phyloP scores from a whole-genome alignment of 53 echinoderm and acorn worm genomes.

The Henricia sp. region DNA sequence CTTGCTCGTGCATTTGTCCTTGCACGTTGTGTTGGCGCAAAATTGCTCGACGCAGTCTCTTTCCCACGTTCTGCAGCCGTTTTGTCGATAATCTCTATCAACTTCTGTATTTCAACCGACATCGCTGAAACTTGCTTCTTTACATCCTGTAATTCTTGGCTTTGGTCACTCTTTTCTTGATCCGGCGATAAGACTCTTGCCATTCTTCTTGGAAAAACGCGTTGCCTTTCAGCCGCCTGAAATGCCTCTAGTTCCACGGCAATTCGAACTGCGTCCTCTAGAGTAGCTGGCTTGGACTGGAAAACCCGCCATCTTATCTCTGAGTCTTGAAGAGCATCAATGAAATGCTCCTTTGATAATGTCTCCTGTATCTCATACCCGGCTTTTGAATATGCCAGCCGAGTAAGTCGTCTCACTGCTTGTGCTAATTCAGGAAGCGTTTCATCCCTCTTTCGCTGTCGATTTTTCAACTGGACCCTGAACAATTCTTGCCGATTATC shows the following conservation, averaged over 20 bases:
- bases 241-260: constrained; percentile 63
- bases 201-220: neutral
- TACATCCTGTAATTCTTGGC: neutral
- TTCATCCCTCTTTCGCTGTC: constrained; percentile 27
- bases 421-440: constrained; percentile 65
- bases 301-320: constrained; percentile 51
- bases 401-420: constrained; percentile 36
- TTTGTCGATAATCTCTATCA: neutral
- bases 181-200: neutral
- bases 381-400: constrained; percentile 56
- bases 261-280: constrained; percentile 60
- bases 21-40: neutral
- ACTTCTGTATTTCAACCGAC: neutral
- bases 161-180: neutral
- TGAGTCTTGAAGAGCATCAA: constrained; percentile 61
- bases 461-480: constrained; percentile 42
- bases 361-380: constrained; percentile 15
- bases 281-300: constrained; percentile 28
- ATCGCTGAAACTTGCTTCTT: neutral
- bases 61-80: neutral
- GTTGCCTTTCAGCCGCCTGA: constrained; percentile 34
- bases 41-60: neutral
- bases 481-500: constrained; percentile 58
- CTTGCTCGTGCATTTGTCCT: neutral
- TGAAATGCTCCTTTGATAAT: constrained; percentile 66